These are phyloP conservation scores for Leptodactylus fuscus DNA, from an alignment of 2,113 vertebrate species.

Conservation along the genomic window DNA sequence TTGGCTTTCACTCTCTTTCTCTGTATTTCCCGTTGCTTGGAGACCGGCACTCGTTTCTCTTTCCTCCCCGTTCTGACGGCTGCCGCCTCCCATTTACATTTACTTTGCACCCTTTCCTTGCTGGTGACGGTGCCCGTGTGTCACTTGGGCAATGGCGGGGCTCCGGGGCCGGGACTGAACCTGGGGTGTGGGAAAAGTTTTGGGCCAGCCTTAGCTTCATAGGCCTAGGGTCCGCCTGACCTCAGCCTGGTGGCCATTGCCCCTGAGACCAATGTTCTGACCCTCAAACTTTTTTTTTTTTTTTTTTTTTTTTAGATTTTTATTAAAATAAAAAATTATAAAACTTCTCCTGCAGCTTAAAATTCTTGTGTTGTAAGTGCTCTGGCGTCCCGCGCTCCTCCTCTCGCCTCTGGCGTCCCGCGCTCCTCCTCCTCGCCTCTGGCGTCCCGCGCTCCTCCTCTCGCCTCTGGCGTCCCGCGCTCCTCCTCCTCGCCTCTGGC, in stretches of 20 bases:
- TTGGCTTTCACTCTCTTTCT: conserved; percentile 65
- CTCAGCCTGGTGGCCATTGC: background rate
- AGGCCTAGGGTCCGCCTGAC: background rate
- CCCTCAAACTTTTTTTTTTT: background rate
- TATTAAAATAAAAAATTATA: too few species aligned
- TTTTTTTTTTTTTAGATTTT: too few species aligned
- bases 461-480: too few species aligned
- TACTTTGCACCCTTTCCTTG: conserved; percentile 64
- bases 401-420: too few species aligned
- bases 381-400: too few species aligned
- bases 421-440: too few species aligned
- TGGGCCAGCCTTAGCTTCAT: background rate
- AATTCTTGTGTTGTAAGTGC: too few species aligned
- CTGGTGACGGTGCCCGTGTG: conserved; percentile 57
- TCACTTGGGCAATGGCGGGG: conserved; percentile 41
- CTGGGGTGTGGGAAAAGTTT: too few species aligned
- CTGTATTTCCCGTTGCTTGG: conserved; percentile 65
- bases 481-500: too few species aligned
- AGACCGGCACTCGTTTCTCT: conserved; percentile 70
- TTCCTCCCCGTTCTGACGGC: conserved; percentile 78
- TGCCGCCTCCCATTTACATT: conserved; percentile 72
- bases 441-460: too few species aligned
- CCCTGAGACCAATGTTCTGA: background rate
- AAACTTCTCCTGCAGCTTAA: too few species aligned
- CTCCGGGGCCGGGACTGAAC: too few species aligned